A percentile compares a stretch with the other conserved stretches of the same genome.
phyloP scores from a whole-genome alignment of 2,888 invertebrate species.

The Chalcosyrphus nemorum region DNA sequence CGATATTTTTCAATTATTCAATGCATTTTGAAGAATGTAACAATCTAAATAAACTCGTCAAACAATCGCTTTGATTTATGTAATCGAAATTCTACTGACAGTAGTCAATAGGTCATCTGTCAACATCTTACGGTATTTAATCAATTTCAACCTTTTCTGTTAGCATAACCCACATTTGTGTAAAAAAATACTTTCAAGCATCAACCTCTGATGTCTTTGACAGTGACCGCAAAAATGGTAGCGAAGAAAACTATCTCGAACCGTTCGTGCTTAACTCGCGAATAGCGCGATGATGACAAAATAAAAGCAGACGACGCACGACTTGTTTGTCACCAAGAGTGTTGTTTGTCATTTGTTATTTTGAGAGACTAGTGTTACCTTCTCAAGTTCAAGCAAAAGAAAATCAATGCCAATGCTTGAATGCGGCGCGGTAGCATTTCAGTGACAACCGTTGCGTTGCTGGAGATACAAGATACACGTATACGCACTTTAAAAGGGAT shows the following conservation, averaged over 20 bases:
- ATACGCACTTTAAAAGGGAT: not conserved
- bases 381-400: conserved; percentile 24
- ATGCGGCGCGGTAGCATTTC: not conserved
- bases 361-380: not conserved
- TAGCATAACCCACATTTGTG: conserved; percentile 22
- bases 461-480: not conserved
- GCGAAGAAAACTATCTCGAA: conserved; percentile 4
- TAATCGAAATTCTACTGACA: no score
- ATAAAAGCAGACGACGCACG: conserved; percentile 1
- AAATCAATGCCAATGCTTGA: not conserved
- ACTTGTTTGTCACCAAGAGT: not conserved
- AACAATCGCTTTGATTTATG: no score
- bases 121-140: conserved; percentile 24
- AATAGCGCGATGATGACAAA: not conserved
- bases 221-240: conserved; percentile 30
- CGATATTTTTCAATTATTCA: no score
- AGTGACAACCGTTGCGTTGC: not conserved
- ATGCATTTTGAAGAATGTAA: no score
- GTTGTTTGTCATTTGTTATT: not conserved
- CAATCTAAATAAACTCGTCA: no score
- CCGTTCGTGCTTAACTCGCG: not conserved
- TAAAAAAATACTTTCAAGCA: not conserved
- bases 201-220: not conserved
- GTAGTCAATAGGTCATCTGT: no score
- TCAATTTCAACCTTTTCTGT: conserved; percentile 14